These are phyloP conservation scores for Maniola hyperantus DNA, from an alignment of 2,888 invertebrate genomes.

Conservation along the genomic window DNA sequence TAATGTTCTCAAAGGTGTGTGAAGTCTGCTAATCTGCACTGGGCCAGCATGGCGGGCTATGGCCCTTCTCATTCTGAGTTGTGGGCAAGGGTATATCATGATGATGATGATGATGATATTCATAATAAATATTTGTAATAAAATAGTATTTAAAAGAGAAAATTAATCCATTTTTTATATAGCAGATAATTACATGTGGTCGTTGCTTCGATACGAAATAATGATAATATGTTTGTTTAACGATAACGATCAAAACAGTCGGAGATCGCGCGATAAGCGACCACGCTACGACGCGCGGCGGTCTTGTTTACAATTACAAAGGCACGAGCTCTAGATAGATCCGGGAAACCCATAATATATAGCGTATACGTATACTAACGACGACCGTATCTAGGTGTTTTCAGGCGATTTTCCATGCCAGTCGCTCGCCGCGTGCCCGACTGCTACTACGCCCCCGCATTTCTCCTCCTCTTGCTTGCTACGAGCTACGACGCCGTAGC, in stretches of 20 bases:
- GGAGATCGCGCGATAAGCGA: slow-evolving; percentile 51
- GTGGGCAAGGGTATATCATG: too few relatives aligned
- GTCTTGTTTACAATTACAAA: slow-evolving; percentile 63
- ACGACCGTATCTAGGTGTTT: slow-evolving; percentile 41
- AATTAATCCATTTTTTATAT: too few relatives aligned
- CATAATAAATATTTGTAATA: too few relatives aligned
- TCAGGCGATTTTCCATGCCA: slow-evolving; percentile 47
- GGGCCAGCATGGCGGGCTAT: too few relatives aligned
- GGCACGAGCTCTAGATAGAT: slow-evolving; percentile 41
- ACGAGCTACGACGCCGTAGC: slow-evolving; percentile 56
- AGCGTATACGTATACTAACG: slow-evolving; percentile 30
- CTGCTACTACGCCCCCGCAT: slow-evolving; percentile 48
- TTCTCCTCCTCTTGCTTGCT: slow-evolving; percentile 45
- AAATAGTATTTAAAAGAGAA: too few relatives aligned
- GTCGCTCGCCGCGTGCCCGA: slow-evolving; percentile 60
- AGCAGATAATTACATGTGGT: too few relatives aligned
- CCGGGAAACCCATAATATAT: slow-evolving; percentile 30
- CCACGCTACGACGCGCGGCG: slow-evolving; percentile 49
- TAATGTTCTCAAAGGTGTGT: too few relatives aligned
- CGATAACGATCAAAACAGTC: slow-evolving; percentile 31
- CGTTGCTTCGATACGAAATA: slow-evolving; percentile 5
- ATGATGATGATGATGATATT: too few relatives aligned
- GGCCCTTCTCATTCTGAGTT: too few relatives aligned
- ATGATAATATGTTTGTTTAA: slow-evolving; percentile 23
- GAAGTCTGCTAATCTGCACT: too few relatives aligned